phyloP scores from a whole-genome alignment of 2,888 invertebrate genomes.

The Cybosia mesomella region DNA sequence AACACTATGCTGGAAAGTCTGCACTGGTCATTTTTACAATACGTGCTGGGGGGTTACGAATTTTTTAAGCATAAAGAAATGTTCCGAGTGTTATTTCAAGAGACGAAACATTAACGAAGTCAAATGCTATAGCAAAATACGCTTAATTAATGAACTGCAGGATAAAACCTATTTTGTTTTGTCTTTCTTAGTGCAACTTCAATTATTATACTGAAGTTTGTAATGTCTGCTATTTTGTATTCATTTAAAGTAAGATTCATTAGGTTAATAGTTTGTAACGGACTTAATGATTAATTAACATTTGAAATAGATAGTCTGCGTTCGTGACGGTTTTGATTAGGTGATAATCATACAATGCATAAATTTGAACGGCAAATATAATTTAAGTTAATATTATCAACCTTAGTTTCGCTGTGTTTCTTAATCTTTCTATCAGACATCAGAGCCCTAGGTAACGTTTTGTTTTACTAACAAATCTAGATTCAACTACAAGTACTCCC shows the following conservation, averaged over 20 bases:
- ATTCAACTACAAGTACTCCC: too few species aligned
- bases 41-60: too few species aligned
- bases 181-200: slow-evolving; percentile 17
- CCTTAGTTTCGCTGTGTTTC: not conserved
- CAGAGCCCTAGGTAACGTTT: not conserved
- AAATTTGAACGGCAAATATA: too few species aligned
- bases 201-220: not conserved
- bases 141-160: slow-evolving; percentile 34
- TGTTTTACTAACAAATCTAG: not conserved
- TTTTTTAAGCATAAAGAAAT: not conserved
- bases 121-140: slow-evolving; percentile 19
- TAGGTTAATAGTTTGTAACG: not conserved
- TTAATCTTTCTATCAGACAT: not conserved
- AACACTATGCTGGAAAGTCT: not conserved
- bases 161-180: slow-evolving; percentile 18
- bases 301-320: not conserved
- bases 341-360: too few species aligned
- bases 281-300: not conserved
- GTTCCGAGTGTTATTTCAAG: not conserved
- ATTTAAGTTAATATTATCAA: too few species aligned
- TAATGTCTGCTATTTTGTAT: not conserved
- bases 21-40: not conserved
- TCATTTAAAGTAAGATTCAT: not conserved
- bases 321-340: not conserved
- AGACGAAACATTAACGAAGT: slow-evolving; percentile 19